Conservation (phyloP, 1,140 invertebrate genomes). For the Tetraneura akinire region DNA sequence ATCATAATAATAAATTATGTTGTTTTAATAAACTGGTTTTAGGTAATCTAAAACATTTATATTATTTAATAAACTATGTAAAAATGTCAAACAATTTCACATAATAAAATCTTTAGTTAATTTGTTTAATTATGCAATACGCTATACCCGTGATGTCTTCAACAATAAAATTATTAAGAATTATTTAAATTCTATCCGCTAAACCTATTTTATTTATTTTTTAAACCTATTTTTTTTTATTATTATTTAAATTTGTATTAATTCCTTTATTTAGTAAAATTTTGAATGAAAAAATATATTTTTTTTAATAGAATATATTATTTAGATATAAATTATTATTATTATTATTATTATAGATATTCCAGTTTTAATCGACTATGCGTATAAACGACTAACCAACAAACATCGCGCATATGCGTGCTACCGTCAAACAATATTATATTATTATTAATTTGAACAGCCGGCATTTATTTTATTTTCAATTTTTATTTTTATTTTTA, state of each 20-base stretch:
- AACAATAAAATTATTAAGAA: no score
- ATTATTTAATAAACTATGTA: constrained; percentile 15
- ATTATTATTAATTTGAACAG: no score
- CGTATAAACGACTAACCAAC: no score
- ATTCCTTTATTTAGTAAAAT: no score
- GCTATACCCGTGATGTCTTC: neutral
- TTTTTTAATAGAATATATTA: no score
- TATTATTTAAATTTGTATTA: no score
- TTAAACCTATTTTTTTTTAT: no score
- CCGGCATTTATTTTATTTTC: neutral
- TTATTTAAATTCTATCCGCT: neutral
- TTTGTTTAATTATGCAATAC: neutral
- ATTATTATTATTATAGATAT: neutral
- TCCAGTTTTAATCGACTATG: no score
- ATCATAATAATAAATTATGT: constrained; percentile 31
- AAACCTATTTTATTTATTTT: no score
- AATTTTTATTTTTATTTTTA: no score
- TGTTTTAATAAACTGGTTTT: constrained; percentile 26
- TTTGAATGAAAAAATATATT: no score
- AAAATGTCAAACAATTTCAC: neutral
- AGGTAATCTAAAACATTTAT: constrained; percentile 8
- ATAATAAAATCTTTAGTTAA: neutral
- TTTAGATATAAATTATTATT: neutral
- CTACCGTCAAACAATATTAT: neutral
- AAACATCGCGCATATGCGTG: neutral